Conservation (phyloP, 2,113 vertebrate species). For the Antechinus flavipes region DNA sequence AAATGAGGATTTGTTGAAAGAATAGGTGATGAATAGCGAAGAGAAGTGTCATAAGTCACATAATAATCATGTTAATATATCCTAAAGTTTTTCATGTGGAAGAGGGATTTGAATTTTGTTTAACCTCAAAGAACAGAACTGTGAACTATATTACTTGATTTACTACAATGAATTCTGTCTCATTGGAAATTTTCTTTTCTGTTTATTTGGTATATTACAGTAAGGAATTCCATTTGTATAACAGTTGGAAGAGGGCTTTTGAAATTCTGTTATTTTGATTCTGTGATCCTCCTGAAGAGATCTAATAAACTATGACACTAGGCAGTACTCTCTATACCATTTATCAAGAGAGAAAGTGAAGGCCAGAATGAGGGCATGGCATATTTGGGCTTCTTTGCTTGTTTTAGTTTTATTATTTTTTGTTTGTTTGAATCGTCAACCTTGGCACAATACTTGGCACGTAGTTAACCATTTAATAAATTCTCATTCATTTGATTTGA, state of each 20-base stretch:
- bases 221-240: background rate
- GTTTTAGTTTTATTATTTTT: background rate
- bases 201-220: background rate
- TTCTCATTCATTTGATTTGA: background rate
- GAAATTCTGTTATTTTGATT: background rate
- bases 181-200: background rate
- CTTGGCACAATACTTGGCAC: background rate
- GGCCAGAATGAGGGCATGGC: background rate
- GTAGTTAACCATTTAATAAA: background rate
- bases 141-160: background rate
- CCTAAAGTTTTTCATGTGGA: background rate
- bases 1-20: background rate
- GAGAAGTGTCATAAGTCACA: background rate
- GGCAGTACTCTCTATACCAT: background rate
- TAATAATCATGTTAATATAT: background rate
- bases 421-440: background rate
- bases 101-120: background rate
- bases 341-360: background rate
- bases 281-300: conserved; percentile 14
- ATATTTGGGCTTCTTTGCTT: too few species aligned
- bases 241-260: background rate
- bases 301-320: background rate
- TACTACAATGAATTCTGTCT: background rate
- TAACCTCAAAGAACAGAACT: background rate
- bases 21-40: background rate